Evolutionary conservation across 2,888 invertebrate genomes (phyloP), one percentile per base, ranked within the genome.

Genomic region (Rhagium mordax): DNA sequence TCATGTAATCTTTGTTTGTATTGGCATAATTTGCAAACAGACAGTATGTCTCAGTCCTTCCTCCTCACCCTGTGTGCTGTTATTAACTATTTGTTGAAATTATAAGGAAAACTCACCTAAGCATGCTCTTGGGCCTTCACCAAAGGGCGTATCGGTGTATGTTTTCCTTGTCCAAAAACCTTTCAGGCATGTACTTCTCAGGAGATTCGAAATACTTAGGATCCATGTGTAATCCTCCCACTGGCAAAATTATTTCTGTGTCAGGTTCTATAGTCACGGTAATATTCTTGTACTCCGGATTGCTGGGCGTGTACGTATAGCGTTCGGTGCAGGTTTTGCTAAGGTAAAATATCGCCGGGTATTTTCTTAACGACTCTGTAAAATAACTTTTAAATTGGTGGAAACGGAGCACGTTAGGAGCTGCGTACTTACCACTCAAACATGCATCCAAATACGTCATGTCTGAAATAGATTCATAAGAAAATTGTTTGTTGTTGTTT

Each of bases 361-460:
- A 61, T 15, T 61, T 21, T 49, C 78, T 71, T n/a, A 75, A 10
- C 0, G 74, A 60, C 62, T 78, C 78, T 78, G 48, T 47, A 78
- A 72, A 41, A 72, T 16, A 10, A 15, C 16, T 1, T 18, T 57
- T 6, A 21, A n/a, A 27, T 27, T 21, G 10, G 4, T 15, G 41
- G 49, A 59, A 59, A 8, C 6, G n/a, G n/a, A 16, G 0, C 8
- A 13, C 3, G 0, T 16, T 16, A 49, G 18, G 15, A 49, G 49
- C 7, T 49, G 15, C 16, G 16, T 2, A 7, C 55, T 74, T 79
- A 90, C 90, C 90, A 59, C 82, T 83, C 1, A 90, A 78, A 3
- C 89, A 88, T 75, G 87, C 87, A 64, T 89, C 89, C 71, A 91
- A 77, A 78, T 90, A 91, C 0, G 84, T 81, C 87, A 91, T 87